phyloP scores from a whole-genome alignment of 2,113 vertebrate genomes.

The Lota lota region DNA sequence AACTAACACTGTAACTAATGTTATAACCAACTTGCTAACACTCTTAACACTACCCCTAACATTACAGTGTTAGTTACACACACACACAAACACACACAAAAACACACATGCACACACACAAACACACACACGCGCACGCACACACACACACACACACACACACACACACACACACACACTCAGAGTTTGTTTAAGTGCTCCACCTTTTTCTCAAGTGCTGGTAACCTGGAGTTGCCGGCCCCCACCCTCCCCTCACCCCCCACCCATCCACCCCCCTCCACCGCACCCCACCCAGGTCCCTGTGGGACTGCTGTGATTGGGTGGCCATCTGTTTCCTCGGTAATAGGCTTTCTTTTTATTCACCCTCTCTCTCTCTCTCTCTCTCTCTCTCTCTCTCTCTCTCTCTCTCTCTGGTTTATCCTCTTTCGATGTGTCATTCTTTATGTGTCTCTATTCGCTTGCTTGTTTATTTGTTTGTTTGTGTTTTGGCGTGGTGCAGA shows the following conservation, averaged over 20 bases:
- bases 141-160: slow-evolving; percentile 28
- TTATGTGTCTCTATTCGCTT: not conserved
- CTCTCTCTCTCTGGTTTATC: not conserved
- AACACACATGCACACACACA: too few relatives aligned
- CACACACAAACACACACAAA: too few relatives aligned
- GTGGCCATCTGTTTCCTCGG: not conserved
- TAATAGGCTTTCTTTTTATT: not conserved
- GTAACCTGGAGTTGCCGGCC: slow-evolving; percentile 66
- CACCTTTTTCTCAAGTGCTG: slow-evolving; percentile 54
- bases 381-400: slow-evolving; percentile 1
- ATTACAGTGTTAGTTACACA: not conserved
- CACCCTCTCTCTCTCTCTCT: not conserved
- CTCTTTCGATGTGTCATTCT: not conserved
- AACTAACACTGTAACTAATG: too few relatives aligned
- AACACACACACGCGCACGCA: too few relatives aligned
- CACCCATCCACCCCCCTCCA: slow-evolving; percentile 48
- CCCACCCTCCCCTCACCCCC: slow-evolving; percentile 33
- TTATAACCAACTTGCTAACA: too few relatives aligned
- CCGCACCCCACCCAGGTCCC: slow-evolving; percentile 44
- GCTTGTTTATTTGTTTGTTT: not conserved
- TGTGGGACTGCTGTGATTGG: not conserved
- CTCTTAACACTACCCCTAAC: too few relatives aligned
- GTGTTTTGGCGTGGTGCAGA: not conserved
- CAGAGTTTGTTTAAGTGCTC: slow-evolving; percentile 62
- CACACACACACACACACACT: too few relatives aligned